These are phyloP conservation scores for Strigops habroptila DNA, from an alignment of 2,113 vertebrate genomes.

Conservation along the genomic window DNA sequence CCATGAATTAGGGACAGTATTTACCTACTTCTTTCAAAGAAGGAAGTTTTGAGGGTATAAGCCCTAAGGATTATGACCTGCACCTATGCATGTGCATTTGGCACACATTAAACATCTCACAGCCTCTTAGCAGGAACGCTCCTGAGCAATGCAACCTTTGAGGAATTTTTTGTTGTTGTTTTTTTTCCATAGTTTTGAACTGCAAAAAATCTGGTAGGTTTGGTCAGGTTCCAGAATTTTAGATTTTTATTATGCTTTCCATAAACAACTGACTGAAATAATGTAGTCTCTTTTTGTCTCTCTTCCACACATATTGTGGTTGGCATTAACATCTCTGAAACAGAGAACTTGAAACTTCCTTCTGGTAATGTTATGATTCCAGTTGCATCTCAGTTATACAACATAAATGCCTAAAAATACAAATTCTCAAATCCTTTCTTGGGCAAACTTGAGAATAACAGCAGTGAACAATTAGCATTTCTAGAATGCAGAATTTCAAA, in stretches of 20 bases:
- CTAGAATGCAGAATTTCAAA: neutral
- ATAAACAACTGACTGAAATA: neutral
- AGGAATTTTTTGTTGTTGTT: neutral
- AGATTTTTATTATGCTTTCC: neutral
- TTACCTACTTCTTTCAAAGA: neutral
- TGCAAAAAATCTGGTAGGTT: neutral
- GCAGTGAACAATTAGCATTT: neutral
- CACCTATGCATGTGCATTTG: neutral
- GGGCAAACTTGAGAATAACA: neutral
- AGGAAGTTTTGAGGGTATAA: neutral
- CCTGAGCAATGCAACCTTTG: neutral
- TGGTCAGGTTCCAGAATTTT: neutral
- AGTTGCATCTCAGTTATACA: conserved; percentile 22
- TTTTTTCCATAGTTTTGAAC: neutral
- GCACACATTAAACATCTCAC: neutral
- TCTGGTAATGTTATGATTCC: neutral
- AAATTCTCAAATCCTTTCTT: neutral
- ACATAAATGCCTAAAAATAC: conserved; percentile 1
- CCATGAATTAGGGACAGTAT: neutral
- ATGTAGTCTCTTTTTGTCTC: neutral
- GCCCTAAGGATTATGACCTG: neutral
- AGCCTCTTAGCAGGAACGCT: neutral
- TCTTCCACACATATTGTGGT: neutral
- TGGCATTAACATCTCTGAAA: neutral
- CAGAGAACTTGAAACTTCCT: neutral